Evolutionary conservation across 2,113 vertebrate genomes (phyloP), one percentile per base, ranked within the genome.

Genomic region (Ramphastos sulfuratus): DNA sequence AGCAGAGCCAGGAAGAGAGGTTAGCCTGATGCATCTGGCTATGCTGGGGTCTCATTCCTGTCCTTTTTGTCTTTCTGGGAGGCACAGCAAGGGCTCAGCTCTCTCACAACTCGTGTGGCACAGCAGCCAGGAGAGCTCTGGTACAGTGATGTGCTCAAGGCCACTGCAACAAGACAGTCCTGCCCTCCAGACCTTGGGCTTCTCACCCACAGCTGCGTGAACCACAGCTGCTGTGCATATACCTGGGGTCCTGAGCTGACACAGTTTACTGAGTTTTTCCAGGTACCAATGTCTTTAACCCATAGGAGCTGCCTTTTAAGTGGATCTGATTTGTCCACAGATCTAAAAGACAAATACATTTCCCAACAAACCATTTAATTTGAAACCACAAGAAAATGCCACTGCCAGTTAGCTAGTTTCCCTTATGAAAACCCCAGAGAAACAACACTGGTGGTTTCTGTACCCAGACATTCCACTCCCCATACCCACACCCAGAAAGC

Each of bases 101-200:
- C 6, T 55, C 73, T 82, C 11, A 4, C 35, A 55, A 30, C 21
- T 87, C 58, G 54, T 27, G n/a, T 55, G 31, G 37, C 37, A 30
- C 0, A 0, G 6, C 44, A 54, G 58, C 33, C 65, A 69, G 52
- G 39, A 61, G 72, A 63, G 14, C 30, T 56, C 21, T 5, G 8
- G 16, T 20, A 3, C 18, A 15, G 16, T 42, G 63, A 27, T 0
- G 2, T 46, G 19, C 48, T 67, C 20, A 17, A 59, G 31, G 7
- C 50, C 56, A 73, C 2, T 1, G 3, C 37, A 8, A 2, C n/a
- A 21, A 71, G 5, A n/a, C 4, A 20, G 27, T 66, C 4, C 0
- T 25, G 33, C 14, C 35, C 35, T 25, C 10, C 56, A 21, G 73
- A 78, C 66, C 56, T 1, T 23, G 54, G 58, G 8, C 21, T 77